phyloP scores from a whole-genome alignment of 1,140 invertebrate genomes.

The Atta texana region DNA sequence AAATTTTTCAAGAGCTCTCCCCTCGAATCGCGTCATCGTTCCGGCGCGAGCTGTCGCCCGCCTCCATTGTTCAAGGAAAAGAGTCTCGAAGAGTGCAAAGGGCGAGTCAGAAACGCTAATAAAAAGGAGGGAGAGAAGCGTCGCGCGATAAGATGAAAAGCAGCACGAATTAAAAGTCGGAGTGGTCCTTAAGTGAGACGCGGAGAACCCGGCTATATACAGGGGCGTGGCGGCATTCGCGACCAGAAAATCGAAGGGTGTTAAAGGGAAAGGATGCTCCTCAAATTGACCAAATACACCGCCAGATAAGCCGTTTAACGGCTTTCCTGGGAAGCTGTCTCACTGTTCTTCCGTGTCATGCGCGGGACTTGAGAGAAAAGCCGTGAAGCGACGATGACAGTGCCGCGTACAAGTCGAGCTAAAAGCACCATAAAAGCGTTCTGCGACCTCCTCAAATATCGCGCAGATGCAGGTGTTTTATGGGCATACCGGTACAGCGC shows the following conservation, averaged over 20 bases:
- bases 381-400: constrained; percentile 24
- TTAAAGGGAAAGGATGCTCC: constrained; percentile 61
- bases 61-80: constrained; percentile 12
- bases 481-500: not conserved
- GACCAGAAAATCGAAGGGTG: constrained; percentile 33
- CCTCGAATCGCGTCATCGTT: constrained; percentile 27
- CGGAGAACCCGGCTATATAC: constrained; percentile 33
- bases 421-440: constrained; percentile 69
- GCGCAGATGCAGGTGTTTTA: constrained; percentile 65
- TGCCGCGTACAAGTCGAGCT: constrained; percentile 31
- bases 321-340: constrained; percentile 46
- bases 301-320: constrained; percentile 74
- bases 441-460: constrained; percentile 56
- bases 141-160: constrained; percentile 71
- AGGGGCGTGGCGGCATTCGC: constrained; percentile 20
- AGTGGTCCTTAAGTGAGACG: constrained; percentile 67
- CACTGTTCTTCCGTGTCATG: constrained; percentile 16
- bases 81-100: constrained; percentile 29
- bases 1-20: constrained; percentile 39
- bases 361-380: constrained; percentile 27
- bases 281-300: constrained; percentile 73
- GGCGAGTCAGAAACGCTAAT: constrained; percentile 48
- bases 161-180: constrained; percentile 73
- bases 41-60: constrained; percentile 12
- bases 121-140: constrained; percentile 47